These are phyloP conservation scores for Lophotis ruficrista DNA, from an alignment of 2,113 vertebrate genomes.

Conservation along the genomic window DNA sequence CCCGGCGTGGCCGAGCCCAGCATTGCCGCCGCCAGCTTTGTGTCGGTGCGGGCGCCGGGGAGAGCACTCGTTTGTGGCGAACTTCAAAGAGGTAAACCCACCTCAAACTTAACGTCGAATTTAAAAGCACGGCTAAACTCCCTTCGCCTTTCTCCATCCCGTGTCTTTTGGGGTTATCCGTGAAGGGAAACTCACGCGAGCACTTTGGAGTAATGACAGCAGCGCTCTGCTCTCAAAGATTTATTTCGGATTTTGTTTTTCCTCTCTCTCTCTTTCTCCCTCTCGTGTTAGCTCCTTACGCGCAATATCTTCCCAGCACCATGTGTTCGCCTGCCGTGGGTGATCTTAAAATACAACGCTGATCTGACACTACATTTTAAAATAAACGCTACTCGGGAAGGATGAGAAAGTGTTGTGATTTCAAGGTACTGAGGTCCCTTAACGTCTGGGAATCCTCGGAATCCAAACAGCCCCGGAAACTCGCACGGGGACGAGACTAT, in stretches of 20 bases:
- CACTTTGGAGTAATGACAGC: conserved; percentile 66
- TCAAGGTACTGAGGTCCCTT: conserved; percentile 49
- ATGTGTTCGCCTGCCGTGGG: conserved; percentile 77
- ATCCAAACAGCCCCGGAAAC: conserved; percentile 54
- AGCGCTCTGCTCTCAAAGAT: conserved; percentile 61
- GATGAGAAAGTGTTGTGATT: conserved; percentile 71
- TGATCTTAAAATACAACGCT: conserved; percentile 74
- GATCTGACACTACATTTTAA: conserved; percentile 80
- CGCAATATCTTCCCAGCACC: conserved; percentile 73
- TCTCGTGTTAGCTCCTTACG: conserved; percentile 73
- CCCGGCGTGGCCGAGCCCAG: conserved; percentile 81
- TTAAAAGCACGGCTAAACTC: conserved; percentile 48
- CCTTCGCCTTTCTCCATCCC: conserved; percentile 52
- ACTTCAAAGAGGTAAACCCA: conserved; percentile 74
- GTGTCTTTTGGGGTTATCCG: conserved; percentile 17
- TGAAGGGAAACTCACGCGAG: conserved; percentile 59
- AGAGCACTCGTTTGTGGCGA: conserved; percentile 31
- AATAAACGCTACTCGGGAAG: conserved; percentile 69
- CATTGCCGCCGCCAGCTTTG: conserved; percentile 66
- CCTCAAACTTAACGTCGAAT: conserved; percentile 74
- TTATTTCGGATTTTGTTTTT: conserved; percentile 60
- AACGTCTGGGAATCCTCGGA: conserved; percentile 21
- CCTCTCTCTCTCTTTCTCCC: conserved; percentile 48
- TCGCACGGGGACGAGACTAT: conserved; percentile 12
- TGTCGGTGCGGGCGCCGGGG: neutral